Conservation (phyloP, 2,113 vertebrate species). For the Nycticorax nycticorax region DNA sequence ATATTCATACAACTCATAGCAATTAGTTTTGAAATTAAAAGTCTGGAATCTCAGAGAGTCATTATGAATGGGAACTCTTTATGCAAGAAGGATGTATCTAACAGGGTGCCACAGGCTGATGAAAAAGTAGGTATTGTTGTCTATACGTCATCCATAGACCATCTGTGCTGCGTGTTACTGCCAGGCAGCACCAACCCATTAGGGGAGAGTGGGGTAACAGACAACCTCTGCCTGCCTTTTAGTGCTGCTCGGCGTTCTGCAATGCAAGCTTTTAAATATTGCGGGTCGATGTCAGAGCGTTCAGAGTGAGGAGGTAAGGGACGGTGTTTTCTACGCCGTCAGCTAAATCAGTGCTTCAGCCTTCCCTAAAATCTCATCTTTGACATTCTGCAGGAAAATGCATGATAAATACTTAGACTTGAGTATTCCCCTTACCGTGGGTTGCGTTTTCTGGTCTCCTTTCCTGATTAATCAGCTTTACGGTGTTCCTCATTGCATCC, state of each 20-base stretch:
- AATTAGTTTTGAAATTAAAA: not conserved
- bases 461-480: not conserved
- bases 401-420: not conserved
- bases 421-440: not conserved
- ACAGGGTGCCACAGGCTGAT: not conserved
- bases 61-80: not conserved
- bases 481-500: not conserved
- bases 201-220: not conserved
- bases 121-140: not conserved
- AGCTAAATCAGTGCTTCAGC: not conserved
- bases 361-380: not conserved
- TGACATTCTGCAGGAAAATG: not conserved
- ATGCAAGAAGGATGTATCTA: not conserved
- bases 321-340: not conserved
- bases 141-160: not conserved
- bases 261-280: not conserved
- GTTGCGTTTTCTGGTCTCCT: not conserved
- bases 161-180: not conserved
- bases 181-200: not conserved
- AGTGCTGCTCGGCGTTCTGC: not conserved
- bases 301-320: not conserved
- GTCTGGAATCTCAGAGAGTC: not conserved
- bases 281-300: accelerated
- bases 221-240: not conserved
- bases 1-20: not conserved